Evolutionary conservation across 2,113 vertebrate genomes (phyloP).

Genomic region (Miniopterus natalensis): DNA sequence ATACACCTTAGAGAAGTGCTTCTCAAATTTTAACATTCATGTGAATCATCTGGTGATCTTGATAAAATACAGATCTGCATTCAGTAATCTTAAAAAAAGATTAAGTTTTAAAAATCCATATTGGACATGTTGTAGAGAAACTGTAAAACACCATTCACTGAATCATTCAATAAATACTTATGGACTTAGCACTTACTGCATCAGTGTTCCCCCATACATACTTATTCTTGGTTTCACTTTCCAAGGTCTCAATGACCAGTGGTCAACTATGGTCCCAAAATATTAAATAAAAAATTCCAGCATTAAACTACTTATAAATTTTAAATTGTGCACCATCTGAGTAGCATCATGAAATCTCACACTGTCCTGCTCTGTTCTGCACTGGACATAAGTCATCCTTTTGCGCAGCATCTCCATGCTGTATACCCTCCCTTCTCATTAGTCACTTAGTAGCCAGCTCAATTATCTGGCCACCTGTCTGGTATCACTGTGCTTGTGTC

Average conservation of each 20-base stretch:
- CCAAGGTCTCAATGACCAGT: background rate
- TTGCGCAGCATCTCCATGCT: no score
- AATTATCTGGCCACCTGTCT: no score
- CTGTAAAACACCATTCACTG: background rate
- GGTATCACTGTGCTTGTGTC: background rate
- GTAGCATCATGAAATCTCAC: background rate
- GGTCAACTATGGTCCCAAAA: background rate
- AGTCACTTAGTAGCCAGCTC: background rate
- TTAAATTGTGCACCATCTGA: background rate
- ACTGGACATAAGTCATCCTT: background rate
- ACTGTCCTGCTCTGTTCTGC: background rate
- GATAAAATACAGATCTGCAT: conserved; percentile 35
- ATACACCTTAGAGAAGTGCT: conserved; percentile 14
- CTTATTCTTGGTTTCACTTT: background rate
- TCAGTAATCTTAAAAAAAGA: background rate
- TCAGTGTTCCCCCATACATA: background rate
- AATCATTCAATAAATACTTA: background rate
- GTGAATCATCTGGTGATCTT: background rate
- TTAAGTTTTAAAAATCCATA: background rate
- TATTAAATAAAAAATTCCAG: background rate
- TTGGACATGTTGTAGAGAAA: background rate
- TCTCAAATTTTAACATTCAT: conserved; percentile 1
- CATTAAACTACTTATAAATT: background rate
- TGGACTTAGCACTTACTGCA: background rate
- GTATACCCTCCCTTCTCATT: background rate